Percentiles rank a stretch among this genome's conserved stretches.
phyloP scores from a whole-genome alignment of 1,140 invertebrate genomes.

The Tetramorium alpestre region DNA sequence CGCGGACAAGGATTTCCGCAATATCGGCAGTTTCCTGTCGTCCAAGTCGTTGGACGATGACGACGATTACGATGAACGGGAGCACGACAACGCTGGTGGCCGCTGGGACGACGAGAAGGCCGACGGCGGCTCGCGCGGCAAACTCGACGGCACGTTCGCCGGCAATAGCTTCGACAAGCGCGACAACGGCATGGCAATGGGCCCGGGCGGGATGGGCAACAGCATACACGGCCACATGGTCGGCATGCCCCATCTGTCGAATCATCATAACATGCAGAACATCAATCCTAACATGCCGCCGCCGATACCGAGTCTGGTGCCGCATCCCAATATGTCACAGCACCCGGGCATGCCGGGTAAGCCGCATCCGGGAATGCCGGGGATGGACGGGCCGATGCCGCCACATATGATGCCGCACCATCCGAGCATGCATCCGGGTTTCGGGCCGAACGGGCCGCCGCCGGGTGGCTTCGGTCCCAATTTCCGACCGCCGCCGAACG shows the following conservation, averaged over 20 bases:
- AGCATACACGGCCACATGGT: conserved; percentile 43
- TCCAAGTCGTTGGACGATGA: conserved; percentile 70
- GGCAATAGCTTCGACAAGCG: conserved; percentile 77
- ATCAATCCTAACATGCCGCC: conserved; percentile 79
- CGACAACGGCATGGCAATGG: conserved; percentile 65
- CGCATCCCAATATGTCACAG: conserved; percentile 75
- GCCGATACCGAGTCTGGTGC: conserved; percentile 71
- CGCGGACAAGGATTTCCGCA: conserved; percentile 76
- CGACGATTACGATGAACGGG: conserved; percentile 73
- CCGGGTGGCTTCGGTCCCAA: conserved; percentile 79
- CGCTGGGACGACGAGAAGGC: conserved; percentile 79
- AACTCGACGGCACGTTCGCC: conserved; percentile 53
- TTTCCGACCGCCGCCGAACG: conserved; percentile 76
- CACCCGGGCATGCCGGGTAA: conserved; percentile 77
- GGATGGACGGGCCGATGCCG: conserved; percentile 73
- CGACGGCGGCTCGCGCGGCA: conserved; percentile 59
- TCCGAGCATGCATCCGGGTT: conserved; percentile 74
- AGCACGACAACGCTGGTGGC: conserved; percentile 70
- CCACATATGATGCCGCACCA: conserved; percentile 78
- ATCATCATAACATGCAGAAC: conserved; percentile 82
- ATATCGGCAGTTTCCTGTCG: conserved; percentile 53
- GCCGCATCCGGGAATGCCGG: conserved; percentile 68
- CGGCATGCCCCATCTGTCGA: conserved; percentile 70
- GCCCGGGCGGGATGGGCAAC: conserved; percentile 64
- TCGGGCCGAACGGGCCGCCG: conserved; percentile 78